These are phyloP conservation scores for Drosophila busckii DNA, from an alignment of 1,140 invertebrate genomes.

Conservation along the genomic window DNA sequence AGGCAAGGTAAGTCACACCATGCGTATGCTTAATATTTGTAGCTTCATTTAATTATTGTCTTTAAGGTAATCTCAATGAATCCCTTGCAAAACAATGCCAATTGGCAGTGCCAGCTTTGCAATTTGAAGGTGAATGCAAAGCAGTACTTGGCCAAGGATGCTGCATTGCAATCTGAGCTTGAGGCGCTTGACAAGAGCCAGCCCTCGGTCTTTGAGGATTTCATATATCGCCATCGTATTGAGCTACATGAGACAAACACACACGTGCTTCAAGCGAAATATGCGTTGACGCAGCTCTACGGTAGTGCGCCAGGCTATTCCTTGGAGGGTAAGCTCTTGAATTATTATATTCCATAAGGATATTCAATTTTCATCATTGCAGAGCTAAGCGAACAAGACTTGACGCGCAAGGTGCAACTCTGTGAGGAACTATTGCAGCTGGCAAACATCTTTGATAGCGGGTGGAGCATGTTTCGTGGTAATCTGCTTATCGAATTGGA, in stretches of 20 bases:
- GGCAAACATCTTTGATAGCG: conserved; percentile 83
- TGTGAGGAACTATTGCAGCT: conserved; percentile 84
- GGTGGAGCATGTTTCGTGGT: conserved; percentile 82
- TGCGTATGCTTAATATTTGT: background rate
- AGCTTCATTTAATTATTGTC: background rate
- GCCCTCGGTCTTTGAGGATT: conserved; percentile 82
- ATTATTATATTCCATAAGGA: background rate
- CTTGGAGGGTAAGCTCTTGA: conserved; percentile 79
- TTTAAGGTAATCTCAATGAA: conserved; percentile 80
- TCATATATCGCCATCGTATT: conserved; percentile 82
- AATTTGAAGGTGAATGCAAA: conserved; percentile 80
- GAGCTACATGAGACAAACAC: conserved; percentile 83
- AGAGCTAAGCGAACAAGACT: conserved; percentile 81
- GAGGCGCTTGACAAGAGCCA: conserved; percentile 80
- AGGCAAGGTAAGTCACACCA: conserved; percentile 63
- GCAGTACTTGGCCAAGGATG: conserved; percentile 82
- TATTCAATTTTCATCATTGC: too few species aligned
- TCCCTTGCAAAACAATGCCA: conserved; percentile 81
- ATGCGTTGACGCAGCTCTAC: conserved; percentile 84
- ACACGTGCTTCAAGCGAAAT: conserved; percentile 84
- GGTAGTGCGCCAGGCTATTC: conserved; percentile 81
- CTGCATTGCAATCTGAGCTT: conserved; percentile 82
- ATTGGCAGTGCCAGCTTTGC: conserved; percentile 84
- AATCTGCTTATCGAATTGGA: conserved; percentile 84
- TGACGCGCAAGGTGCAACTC: conserved; percentile 83